phyloP scores from a whole-genome alignment of 2,797 vertebrate species.

The Sphenopsis melanotis region DNA sequence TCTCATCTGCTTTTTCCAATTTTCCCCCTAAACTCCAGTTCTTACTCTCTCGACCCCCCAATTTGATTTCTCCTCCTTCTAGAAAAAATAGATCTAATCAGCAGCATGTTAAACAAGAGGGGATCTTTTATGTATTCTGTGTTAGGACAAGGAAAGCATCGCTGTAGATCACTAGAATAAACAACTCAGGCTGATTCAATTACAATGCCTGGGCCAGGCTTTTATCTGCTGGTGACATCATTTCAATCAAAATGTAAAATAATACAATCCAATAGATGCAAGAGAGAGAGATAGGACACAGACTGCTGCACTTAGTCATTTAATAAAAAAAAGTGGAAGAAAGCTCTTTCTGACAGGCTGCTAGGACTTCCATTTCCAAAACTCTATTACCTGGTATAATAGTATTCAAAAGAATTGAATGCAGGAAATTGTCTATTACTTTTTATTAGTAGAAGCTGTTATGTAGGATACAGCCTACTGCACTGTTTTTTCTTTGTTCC shows the following conservation, averaged over 20 bases:
- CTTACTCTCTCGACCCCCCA: slow-evolving; percentile 47
- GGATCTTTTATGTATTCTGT: slow-evolving; percentile 93
- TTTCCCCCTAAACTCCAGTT: background rate
- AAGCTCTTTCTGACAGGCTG: slow-evolving; percentile 84
- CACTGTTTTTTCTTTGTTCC: slow-evolving; percentile 78
- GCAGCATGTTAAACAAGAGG: slow-evolving; percentile 90
- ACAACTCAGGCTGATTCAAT: slow-evolving; percentile 96
- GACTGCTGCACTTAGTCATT: slow-evolving; percentile 93
- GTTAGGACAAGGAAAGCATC: slow-evolving; percentile 89
- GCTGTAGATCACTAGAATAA: slow-evolving; percentile 95
- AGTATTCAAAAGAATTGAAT: slow-evolving; percentile 83
- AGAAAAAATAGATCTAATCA: slow-evolving; percentile 93
- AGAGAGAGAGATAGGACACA: slow-evolving; percentile 93
- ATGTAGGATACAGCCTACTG: slow-evolving; percentile 70
- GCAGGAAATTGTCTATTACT: slow-evolving; percentile 85
- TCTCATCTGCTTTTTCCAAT: slow-evolving; percentile 44
- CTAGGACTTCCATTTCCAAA: slow-evolving; percentile 87
- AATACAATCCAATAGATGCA: slow-evolving; percentile 95
- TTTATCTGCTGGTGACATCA: slow-evolving; percentile 97
- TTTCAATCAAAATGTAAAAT: slow-evolving; percentile 99
- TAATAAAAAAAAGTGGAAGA: slow-evolving; percentile 84
- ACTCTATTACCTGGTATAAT: slow-evolving; percentile 92
- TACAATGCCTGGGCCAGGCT: slow-evolving; percentile 87
- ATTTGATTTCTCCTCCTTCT: slow-evolving; percentile 75
- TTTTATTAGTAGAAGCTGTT: slow-evolving; percentile 76